Evolutionary conservation across 2,113 vertebrate species (phyloP).

Genomic region (Macroglossus sobrinus): DNA sequence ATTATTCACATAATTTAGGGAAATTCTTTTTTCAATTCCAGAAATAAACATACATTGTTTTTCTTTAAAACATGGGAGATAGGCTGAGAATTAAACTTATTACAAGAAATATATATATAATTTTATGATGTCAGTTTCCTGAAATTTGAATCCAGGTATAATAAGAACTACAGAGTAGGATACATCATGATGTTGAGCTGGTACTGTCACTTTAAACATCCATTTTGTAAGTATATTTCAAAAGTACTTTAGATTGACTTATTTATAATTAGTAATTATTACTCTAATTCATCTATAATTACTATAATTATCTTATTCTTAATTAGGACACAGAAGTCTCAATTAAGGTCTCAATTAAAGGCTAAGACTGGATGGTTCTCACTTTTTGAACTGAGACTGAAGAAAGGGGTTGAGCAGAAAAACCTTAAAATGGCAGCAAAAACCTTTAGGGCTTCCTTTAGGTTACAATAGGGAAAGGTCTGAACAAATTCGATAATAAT

Average conservation of each 20-base stretch:
- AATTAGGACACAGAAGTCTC: constrained; percentile 45
- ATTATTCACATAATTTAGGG: background rate
- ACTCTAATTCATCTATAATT: constrained; percentile 59
- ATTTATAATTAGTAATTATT: constrained; percentile 67
- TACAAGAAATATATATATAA: background rate
- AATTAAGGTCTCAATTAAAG: constrained; percentile 51
- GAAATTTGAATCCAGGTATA: background rate
- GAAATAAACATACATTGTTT: background rate
- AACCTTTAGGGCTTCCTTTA: background rate
- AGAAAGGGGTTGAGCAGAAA: background rate
- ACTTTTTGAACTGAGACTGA: background rate
- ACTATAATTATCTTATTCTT: constrained; percentile 52
- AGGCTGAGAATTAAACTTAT: background rate
- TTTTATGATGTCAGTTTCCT: background rate
- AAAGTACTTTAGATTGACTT: constrained; percentile 35
- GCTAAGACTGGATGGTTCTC: constrained; percentile 20
- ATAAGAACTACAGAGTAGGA: background rate
- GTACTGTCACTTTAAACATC: background rate
- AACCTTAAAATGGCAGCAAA: background rate
- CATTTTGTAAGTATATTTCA: constrained; percentile 19
- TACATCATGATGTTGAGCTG: rapidly evolving
- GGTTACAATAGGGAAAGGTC: background rate
- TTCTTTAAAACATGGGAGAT: background rate
- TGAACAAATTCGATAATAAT: background rate
- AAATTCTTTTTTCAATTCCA: background rate